Conservation (phyloP, 2,113 vertebrate genomes). For the Pyrgilauda ruficollis region DNA sequence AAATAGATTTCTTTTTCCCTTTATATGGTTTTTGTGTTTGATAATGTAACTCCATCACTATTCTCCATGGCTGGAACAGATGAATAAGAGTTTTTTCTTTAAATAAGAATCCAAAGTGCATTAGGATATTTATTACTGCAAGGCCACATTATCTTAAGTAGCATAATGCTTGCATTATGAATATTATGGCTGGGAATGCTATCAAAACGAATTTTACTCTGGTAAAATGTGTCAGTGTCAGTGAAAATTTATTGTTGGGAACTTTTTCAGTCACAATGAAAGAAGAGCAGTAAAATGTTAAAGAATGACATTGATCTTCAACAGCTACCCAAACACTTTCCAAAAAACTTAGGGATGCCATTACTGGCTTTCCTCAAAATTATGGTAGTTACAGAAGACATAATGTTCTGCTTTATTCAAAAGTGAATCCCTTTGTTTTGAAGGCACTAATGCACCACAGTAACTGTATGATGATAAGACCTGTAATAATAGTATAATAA, state of each 20-base stretch:
- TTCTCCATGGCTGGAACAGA: background rate
- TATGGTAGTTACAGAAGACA: background rate
- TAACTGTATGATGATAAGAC: background rate
- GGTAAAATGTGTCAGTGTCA: too few relatives aligned
- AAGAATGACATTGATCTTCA: background rate
- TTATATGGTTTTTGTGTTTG: background rate
- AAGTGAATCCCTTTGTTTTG: background rate
- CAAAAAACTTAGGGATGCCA: background rate
- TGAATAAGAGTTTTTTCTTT: background rate
- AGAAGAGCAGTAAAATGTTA: background rate
- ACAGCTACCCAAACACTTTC: background rate
- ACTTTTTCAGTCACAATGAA: background rate
- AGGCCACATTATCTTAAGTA: background rate
- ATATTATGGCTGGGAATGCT: background rate
- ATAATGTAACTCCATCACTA: background rate
- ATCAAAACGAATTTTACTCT: background rate
- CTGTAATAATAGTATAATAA: background rate
- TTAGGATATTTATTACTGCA: background rate
- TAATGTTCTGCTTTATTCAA: background rate
- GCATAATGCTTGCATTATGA: background rate
- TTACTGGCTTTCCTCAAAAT: background rate
- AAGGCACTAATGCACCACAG: background rate
- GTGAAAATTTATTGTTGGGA: background rate
- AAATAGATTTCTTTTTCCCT: background rate
- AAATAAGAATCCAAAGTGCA: background rate